Base-by-base conservation (phyloP, 2,113 vertebrate genomes). In the Ceratotherium simum region DNA sequence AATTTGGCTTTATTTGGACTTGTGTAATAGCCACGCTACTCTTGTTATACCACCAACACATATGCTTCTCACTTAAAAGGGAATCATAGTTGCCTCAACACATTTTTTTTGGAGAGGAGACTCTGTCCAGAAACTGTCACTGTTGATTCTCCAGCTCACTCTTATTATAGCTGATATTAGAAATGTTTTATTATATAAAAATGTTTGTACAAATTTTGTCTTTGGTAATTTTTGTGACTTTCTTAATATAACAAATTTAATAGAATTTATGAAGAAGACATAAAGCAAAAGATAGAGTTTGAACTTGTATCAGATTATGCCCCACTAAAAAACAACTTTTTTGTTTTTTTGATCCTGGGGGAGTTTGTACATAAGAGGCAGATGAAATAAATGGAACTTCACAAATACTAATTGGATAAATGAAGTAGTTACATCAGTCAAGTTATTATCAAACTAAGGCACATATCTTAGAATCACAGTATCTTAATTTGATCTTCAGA, bases 41-140 rank as follows among this genome's bases (percentile, higher is more conserved):
- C 12, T 88, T 79, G 3, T 17, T 60, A 90, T 79, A 92, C 90
- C 20, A 58, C 8, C 56, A 87, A 42, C 16, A 60, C 21, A 46
- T 62, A n/a, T 46, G 62, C 54, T 64, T 82, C 51, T 87, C 36
- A 42, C 82, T 60, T 89, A 78, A 65, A 67, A 67, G 31, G n/a
- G 20, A 87, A 83, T 80, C 78, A 94, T 80, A 92, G 42, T 88
- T 84, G 20, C 76, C 67, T 60, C 56, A 96, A 91, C 33, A 91
- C 51, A 42, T 87, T 81, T 58, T 39, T 73, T 82, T 62, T 56
- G 18, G 33, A 48, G 29, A 62, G n/a, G 76, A 70, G 81, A 51
- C 82, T 86, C 58, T 90, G 11, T 82, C 27, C 78, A 95, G 54
- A 79, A 78, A 82, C 8, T 73, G 21, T 42, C 17, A 17, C 67